Evolutionary conservation across 2,888 invertebrate genomes (phyloP).

Genomic region (Holacanthella duospinosa): DNA sequence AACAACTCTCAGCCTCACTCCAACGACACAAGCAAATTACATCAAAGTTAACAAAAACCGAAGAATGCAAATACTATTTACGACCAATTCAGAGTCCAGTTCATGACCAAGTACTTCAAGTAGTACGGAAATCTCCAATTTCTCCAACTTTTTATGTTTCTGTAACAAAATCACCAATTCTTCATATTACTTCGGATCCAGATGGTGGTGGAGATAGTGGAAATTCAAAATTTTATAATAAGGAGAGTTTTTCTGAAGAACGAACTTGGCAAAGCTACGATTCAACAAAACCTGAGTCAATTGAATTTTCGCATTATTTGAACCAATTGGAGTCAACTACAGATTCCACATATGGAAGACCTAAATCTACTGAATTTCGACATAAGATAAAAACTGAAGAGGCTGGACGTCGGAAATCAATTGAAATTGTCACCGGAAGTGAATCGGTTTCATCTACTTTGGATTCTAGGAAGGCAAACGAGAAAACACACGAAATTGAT

Average conservation of each 20-base stretch:
- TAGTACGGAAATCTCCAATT: not conserved
- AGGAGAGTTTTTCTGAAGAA: not conserved
- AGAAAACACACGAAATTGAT: not conserved
- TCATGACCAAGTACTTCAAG: not conserved
- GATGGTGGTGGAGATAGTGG: not conserved
- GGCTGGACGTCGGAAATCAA: not conserved
- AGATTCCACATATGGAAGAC: not conserved
- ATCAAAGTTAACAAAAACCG: conserved; percentile 7
- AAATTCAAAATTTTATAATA: not conserved
- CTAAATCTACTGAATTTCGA: not conserved
- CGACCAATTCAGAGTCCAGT: conserved; percentile 38
- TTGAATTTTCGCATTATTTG: not conserved
- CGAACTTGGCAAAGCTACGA: not conserved
- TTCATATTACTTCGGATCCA: not conserved
- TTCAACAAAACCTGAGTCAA: not conserved
- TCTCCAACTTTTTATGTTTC: not conserved
- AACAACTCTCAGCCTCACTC: not conserved
- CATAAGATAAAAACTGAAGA: not conserved
- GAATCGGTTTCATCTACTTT: not conserved
- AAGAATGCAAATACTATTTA: conserved; percentile 4
- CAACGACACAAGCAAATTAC: not conserved
- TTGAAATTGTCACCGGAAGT: not conserved
- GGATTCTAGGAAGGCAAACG: not conserved
- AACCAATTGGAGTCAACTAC: not conserved
- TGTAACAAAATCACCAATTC: not conserved